Conservation (phyloP, 1,140 invertebrate species). For the Drosophila sturtevanti region DNA sequence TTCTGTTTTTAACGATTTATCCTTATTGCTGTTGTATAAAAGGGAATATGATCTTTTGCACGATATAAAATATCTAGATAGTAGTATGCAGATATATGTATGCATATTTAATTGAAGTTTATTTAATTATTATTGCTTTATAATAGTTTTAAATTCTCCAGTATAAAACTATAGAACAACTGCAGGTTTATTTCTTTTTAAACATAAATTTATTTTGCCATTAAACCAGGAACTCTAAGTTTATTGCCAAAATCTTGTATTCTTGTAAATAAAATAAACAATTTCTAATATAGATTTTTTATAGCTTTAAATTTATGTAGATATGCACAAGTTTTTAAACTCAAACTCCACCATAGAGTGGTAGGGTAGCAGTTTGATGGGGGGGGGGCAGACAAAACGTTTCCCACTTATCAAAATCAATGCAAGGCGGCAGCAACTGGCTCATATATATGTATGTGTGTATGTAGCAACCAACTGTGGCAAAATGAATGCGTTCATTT, state of each 20-base stretch:
- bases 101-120: no score
- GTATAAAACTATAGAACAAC: no score
- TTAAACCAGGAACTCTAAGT: no score
- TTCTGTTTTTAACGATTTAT: no score
- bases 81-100: no score
- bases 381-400: conserved; percentile 38
- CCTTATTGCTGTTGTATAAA: no score
- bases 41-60: no score
- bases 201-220: no score
- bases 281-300: not conserved
- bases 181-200: no score
- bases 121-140: no score
- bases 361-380: not conserved
- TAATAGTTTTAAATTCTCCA: no score
- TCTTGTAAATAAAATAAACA: not conserved
- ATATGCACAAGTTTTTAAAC: not conserved
- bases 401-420: conserved; percentile 72
- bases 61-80: no score
- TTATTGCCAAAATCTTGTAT: not conserved
- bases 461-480: not conserved
- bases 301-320: not conserved
- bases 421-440: conserved; percentile 21
- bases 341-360: not conserved
- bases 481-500: conserved; percentile 78
- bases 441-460: not conserved